Conservation (phyloP, 2,113 vertebrate species). For the Gopherus evgoodei region DNA sequence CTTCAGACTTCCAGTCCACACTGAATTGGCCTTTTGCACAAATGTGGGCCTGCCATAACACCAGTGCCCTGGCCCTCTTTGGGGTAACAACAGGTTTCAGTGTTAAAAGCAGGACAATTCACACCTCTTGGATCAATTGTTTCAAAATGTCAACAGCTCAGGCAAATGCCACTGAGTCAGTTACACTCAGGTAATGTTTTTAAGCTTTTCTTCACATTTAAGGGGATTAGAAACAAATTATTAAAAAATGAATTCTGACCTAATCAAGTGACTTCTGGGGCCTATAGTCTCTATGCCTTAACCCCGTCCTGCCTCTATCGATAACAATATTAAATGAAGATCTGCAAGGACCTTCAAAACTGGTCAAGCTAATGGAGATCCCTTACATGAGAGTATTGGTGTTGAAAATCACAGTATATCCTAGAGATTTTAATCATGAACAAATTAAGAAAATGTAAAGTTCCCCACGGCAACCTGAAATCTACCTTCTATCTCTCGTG, state of each 20-base stretch:
- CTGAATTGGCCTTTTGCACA: background rate
- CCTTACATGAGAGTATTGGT: accelerated
- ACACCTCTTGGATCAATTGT: background rate
- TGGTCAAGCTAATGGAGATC: background rate
- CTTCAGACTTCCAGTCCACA: background rate
- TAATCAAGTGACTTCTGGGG: background rate
- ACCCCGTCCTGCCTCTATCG: background rate
- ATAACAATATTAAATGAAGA: background rate
- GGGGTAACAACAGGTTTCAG: background rate
- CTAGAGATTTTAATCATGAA: background rate
- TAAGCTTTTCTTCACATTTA: background rate
- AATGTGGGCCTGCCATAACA: too few relatives aligned
- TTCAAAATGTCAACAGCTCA: background rate
- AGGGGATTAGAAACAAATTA: background rate
- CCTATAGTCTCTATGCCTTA: background rate
- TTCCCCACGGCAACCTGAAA: background rate
- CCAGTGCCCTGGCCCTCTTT: too few relatives aligned
- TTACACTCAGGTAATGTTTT: too few relatives aligned
- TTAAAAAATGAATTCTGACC: background rate
- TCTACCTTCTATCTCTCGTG: background rate
- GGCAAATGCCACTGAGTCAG: too few relatives aligned
- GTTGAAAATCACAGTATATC: background rate
- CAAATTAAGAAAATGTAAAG: background rate
- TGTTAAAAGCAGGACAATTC: background rate
- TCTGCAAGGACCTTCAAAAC: background rate